Evolutionary conservation across 1,140 invertebrate species (phyloP), one percentile per base, ranked within the genome.

Genomic region (Orchestia grillus): DNA sequence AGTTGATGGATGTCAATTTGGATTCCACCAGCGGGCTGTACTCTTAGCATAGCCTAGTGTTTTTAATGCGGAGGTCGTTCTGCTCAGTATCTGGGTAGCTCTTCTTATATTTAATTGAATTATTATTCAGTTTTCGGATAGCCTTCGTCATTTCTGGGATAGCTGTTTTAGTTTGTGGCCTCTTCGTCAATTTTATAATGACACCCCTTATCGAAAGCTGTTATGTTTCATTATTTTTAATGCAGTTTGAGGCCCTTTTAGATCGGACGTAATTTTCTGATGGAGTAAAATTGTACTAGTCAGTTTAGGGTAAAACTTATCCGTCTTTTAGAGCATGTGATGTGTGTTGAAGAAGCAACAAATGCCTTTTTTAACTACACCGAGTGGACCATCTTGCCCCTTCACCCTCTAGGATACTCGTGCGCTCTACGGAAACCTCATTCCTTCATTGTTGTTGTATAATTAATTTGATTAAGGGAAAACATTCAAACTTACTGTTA

Each of bases 301-400:
- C 36, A 41, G 8, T 3, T 90, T 90, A 90, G 88, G 88, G 88
- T 90, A 90, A 90, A 90, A 90, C 88, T n/a, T 90, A 90, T 90
- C 88, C 88, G 88, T 90, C 88, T 90, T 90, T 90, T 90, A 90
- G 88, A 90, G n/a, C 88, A 90, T 41, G 88, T 90, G 88, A 90
- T 77, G 62, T 36, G 62, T 77, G 62, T 77, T 77, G 62, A 77
- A 77, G 62, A 77, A 44, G 88, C n/a, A 90, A 36, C 43, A 44
- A 90, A 90, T 41, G 88, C 88, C 88, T 90, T 90, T 90, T 90
- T 90, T 90, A 90, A 90, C 88, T 42, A 28, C 88, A 90, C 88
- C 88, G 88, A 90, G 88, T 90, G 88, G 88, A 90, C 88, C 88
- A 90, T 41, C n/a, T 42, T 44, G n/a, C 88, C 88, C 43, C 41